Conservation (phyloP, 2,888 invertebrate genomes). For the Meliscaeva auricollis region DNA sequence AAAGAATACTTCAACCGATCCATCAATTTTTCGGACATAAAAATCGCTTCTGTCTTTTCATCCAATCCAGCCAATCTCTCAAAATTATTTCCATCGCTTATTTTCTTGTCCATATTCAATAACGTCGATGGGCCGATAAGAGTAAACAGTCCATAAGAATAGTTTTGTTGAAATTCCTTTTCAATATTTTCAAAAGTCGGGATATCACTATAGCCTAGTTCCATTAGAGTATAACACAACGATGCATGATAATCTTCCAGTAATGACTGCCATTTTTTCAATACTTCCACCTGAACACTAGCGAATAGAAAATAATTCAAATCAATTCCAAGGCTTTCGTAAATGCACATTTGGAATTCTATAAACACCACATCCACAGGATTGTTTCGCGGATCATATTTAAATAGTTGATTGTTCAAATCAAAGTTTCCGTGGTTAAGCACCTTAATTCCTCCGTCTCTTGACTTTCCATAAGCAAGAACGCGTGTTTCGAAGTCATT, state of each 20-base stretch:
- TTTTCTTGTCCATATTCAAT: slow-evolving; percentile 79
- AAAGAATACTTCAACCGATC: slow-evolving; percentile 80
- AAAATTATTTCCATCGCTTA: slow-evolving; percentile 79
- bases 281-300: slow-evolving; percentile 79
- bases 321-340: slow-evolving; percentile 82
- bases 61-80: slow-evolving; percentile 78
- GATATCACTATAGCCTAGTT: slow-evolving; percentile 75
- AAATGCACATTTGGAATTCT: slow-evolving; percentile 81
- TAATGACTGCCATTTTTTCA: slow-evolving; percentile 79
- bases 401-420: slow-evolving; percentile 85
- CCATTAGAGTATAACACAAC: slow-evolving; percentile 77
- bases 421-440: slow-evolving; percentile 85
- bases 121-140: slow-evolving; percentile 80
- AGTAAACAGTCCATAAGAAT: slow-evolving; percentile 80
- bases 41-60: slow-evolving; percentile 79
- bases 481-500: slow-evolving; percentile 77
- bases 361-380: slow-evolving; percentile 79
- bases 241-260: slow-evolving; percentile 79
- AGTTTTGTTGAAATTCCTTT: slow-evolving; percentile 78
- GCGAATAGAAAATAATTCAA: slow-evolving; percentile 83
- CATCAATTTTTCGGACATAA: slow-evolving; percentile 77
- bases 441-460: slow-evolving; percentile 80
- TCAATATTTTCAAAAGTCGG: slow-evolving; percentile 79
- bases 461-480: slow-evolving; percentile 58
- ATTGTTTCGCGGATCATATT: slow-evolving; percentile 81